Evolutionary conservation across 30 jellyfish, hydroid and myxozoan species (phyloP).

Genomic region (Rhopilema esculentum): DNA sequence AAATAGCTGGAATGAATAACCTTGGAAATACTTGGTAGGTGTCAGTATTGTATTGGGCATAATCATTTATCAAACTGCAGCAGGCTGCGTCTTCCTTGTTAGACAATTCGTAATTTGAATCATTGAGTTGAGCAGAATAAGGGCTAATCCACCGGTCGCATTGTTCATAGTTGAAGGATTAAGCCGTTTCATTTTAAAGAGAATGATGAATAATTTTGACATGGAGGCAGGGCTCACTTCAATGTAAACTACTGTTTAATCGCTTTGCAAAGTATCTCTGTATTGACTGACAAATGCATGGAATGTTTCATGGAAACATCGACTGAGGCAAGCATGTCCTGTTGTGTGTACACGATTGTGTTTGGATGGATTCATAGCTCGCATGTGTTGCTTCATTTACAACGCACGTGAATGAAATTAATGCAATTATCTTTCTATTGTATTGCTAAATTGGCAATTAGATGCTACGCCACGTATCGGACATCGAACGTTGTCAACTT

Average conservation of each 20-base stretch:
- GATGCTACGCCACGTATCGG: neutral
- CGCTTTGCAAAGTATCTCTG: conserved; percentile 24
- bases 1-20: neutral
- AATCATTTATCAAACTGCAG: neutral
- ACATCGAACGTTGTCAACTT: neutral
- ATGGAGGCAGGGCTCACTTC: conserved; percentile 15
- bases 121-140: neutral
- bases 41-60: neutral
- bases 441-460: conserved; percentile 13
- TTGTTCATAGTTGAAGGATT: conserved; percentile 13
- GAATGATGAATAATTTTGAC: conserved; percentile 22
- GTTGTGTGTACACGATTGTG: neutral
- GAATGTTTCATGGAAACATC: conserved; percentile 8
- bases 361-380: neutral
- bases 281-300: conserved; percentile 9
- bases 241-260: conserved; percentile 12
- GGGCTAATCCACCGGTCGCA: neutral
- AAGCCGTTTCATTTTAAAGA: conserved; percentile 6
- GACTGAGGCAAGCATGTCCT: neutral
- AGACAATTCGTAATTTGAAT: neutral
- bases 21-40: neutral
- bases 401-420: conserved; percentile 40
- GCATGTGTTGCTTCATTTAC: neutral
- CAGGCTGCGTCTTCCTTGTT: neutral
- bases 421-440: conserved; percentile 33